Base-by-base conservation (phyloP, 2,113 vertebrate species). In the Oncorhynchus mykiss region DNA sequence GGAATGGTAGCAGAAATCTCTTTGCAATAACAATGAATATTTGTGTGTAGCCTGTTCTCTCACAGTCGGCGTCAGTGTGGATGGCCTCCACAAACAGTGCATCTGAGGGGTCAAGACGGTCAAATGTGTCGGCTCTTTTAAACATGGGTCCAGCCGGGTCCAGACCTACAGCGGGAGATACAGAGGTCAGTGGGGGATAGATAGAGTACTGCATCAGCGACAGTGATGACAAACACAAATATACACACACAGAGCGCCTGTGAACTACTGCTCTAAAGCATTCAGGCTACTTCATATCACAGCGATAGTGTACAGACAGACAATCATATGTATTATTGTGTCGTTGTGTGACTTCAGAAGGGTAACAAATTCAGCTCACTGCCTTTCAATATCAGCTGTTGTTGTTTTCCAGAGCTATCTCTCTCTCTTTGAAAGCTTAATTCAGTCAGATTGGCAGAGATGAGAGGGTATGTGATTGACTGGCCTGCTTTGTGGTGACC, bases 21-120 rank as follows among this genome's bases (percentile, higher is more conserved):
- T 45, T 45, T 54, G 51, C 51, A 54, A 18, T 54, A 54, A 54
- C 16, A 16, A 45, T 62, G 59, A 62, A 4, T 51, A 11, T 45
- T 45, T 45, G 39, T 45, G 39, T 12, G 39, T 45, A 45, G 9
- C 9, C 2, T 71, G 16, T 67, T 57, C 72, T 80, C 95, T 96
- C 90, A 99, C 98, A 93, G 92, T 99, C 97, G 11, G 96, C 86
- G 87, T 99, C 98, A 0, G 97, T 98, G 86, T 99, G 98, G 86
- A 99, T 94, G 80, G 95, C 97, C 66, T 99, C 98, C 57, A 99
- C 97, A 0, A 98, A 99, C 82, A 92, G 88, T 39, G 97, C 98
- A 1, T 99, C 97, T 1, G 93, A 93, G 0, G 97, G 91, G 85
- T 99, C 97, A 83, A 99, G 85, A 1, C 97, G 95, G 71, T 97